A percentile compares a stretch with the other conserved stretches of the same genome.
Conservation (phyloP, 1,140 invertebrate genomes). For the Temnothorax nylanderi region DNA sequence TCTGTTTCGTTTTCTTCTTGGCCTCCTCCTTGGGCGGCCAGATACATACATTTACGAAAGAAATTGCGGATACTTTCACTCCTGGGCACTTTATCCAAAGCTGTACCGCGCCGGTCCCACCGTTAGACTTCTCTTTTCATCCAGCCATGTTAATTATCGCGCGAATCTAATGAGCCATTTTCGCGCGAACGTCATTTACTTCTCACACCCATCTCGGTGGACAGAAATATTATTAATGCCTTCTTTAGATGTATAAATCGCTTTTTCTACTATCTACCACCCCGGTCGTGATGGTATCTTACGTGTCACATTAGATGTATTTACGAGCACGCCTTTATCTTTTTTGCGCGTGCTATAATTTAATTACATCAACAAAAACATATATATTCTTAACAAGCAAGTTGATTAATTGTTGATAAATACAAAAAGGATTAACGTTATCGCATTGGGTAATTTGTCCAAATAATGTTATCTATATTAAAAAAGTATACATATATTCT, state of each 20-base stretch:
- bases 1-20: background rate
- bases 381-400: background rate
- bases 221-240: background rate
- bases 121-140: conserved; percentile 5
- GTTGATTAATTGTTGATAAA: background rate
- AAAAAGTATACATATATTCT: background rate
- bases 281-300: background rate
- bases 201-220: background rate
- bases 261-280: background rate
- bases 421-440: background rate
- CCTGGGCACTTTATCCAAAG: background rate
- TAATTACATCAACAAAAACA: conserved; percentile 8
- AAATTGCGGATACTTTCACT: conserved; percentile 33
- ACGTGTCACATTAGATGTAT: background rate
- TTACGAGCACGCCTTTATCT: background rate
- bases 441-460: background rate
- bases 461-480: background rate
- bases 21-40: background rate
- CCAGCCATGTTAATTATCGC: conserved; percentile 30
- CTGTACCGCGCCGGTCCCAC: background rate
- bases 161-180: conserved; percentile 24
- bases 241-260: conserved; percentile 11
- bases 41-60: background rate
- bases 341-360: background rate
- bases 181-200: conserved; percentile 25